Base-by-base conservation (phyloP, 2,888 invertebrate species). In the Gari tellinella region DNA sequence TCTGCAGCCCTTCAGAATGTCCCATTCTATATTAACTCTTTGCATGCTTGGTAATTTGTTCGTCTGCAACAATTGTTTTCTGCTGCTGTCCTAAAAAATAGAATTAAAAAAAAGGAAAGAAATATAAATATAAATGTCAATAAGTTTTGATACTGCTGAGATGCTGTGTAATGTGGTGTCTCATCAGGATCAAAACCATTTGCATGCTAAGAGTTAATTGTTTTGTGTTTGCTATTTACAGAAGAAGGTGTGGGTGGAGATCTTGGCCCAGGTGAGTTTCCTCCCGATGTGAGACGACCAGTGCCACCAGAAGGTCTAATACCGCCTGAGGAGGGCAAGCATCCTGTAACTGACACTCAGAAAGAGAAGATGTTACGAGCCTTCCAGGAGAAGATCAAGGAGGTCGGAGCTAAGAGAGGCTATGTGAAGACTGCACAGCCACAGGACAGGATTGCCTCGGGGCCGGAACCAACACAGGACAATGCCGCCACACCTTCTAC, bases 351-450 rank as follows among this genome's bases (percentile, higher is more conserved):
- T 5, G 43, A 19, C 43, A 17, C 4, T 43, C 43, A n/a, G 43
- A 43, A 43, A 14, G 43, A 19, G 17, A 45, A 57, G 31, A 57
- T 57, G 57, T 31, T 17, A 45, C 37, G 41, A 25, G 51, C 38
- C n/a, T 38, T 61, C 12, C 61, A 67, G 31, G 66, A 72, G 17
- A 72, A 56, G 21, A 72, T 72, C 21, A 72, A 66, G 46, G 53
- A 51, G 25, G 37, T 48, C 12, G 66, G 66, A 3, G 45, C 37
- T 12, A 41, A 46, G 17, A 51, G 46, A 40, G 66, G 66, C 4
- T 65, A 65, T 48, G 43, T 43, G 8, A 58, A 23, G n/a, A 21
- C 25, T 12, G 5, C 26, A 10, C 61, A 49, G 23, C 38, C n/a
- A 8, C 61, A 51, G 37, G 49, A 49, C 38, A 25, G 23, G n/a